Base-by-base conservation (phyloP, 2,888 invertebrate species). In the Podabrus alpinus region DNA sequence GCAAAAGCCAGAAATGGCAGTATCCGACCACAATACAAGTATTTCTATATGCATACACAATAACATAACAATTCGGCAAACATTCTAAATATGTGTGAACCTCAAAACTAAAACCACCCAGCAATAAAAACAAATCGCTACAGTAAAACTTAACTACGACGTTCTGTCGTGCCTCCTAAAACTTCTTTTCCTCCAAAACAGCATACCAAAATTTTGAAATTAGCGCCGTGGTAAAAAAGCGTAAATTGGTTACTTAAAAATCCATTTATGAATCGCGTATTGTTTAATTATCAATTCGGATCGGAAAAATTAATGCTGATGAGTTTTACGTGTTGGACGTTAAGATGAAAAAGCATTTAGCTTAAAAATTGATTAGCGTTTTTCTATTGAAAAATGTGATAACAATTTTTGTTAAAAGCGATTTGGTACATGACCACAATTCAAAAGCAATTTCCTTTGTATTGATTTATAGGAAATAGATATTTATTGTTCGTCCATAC, bases 381-480 rank as follows among this genome's bases (percentile, higher is more conserved):
- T 45, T 45, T 45, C 13, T n/a, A n/a, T 45, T n/a, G n/a, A n/a
- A 13, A 45, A 45, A 45, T 45, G n/a, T 45, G n/a, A 45, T 45
- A 45, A n/a, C 62, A 64, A 64, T 64, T 64, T 64, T 64, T 64
- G 62, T 21, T 16, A 19, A 64, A 64, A 64, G 71, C 59, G 68
- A 74, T 71, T 74, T 68, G 60, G 68, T 59, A 59, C 71, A 45
- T 64, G 68, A 71, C 74, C 74, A 71, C 74, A 74, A 74, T 74
- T 71, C 71, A 68, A 71, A 74, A 74, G 71, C 74, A 74, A 74
- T 74, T 74, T 74, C 74, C 74, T 66, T 61, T 71, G 68, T 74
- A 74, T 74, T 74, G 74, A 74, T 74, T 74, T 29, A 66, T 19
- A 74, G 74, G 24, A 74, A 68, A 74, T 68, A 68, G 74, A 71